Evolutionary conservation across 2,888 invertebrate species (phyloP), one percentile per base, ranked within the genome.

Genomic region (Phortica okadai): DNA sequence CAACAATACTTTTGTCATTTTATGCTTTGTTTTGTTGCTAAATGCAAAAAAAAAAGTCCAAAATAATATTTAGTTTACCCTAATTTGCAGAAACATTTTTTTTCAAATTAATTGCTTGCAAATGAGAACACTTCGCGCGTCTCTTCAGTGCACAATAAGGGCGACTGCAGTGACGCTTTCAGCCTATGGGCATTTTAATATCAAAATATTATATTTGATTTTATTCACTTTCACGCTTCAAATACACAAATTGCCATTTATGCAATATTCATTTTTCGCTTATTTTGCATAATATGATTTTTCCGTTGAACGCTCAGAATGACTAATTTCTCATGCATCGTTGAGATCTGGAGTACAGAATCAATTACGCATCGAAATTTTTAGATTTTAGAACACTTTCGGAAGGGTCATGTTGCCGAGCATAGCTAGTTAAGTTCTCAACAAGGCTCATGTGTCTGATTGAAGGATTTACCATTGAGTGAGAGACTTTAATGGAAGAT

Each of bases 281-380:
- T 41, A 14, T 67, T 72, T 72, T 69, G 69, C 69, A 69, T 69
- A 69, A 69, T 69, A 45, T 7, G 41, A 69, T 69, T 69, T 69
- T 45, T 45, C 14, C 45, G 45, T 44, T 45, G 70, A 72, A 72
- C 70, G 70, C 70, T 45, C 70, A 56, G 41, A 72, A 72, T 72
- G 81, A 86, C 82, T 83, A 85, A 88, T 86, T 85, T 81, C 14
- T 21, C 79, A 87, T 82, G 86, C 83, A 83, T 82, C 78, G 79
- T 79, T 84, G 85, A 69, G 77, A 79, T 78, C 77, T 83, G 66
- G 64, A 85, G 85, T 81, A 66, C 74, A 80, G 82, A 84, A 85
- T 84, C 86, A 84, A 88, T 89, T 87, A 80, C 87, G 85, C 84
- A 89, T 84, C 82, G 80, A 86, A 83, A 86, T 87, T 79, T 81